Evolutionary conservation across 2,113 vertebrate species (phyloP), one percentile per base, ranked within the genome.

Genomic region (Harpagus bidentatus): DNA sequence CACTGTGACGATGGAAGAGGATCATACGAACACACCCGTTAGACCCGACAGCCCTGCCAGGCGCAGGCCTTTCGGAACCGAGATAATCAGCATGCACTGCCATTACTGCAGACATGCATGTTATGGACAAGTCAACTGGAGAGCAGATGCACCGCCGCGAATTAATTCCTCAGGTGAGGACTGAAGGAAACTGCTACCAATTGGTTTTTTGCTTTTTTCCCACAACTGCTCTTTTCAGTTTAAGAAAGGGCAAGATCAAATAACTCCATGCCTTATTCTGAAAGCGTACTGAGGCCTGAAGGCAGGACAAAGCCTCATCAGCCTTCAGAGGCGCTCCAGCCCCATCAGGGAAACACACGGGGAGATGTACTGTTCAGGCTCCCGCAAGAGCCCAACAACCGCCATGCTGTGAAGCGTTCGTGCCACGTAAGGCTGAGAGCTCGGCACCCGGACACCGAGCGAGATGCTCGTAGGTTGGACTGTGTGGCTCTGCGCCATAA

Each of bases 21-120:
- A 63, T 16, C 2, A 0, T 6, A n/a, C 1, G 9, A 43, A 43
- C 5, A 1, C 29, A 16, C 4, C 26, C 3, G 0, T 65, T 22
- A 47, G 55, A 53, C 25, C 20, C 1, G 16, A 36, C 1, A 18
- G 38, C 52, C 16, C 48, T 28, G 29, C 28, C 59, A 32, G 15
- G 36, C 14, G 1, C 45, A 28, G 28, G 63, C 40, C 63, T 48
- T 76, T 62, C 13, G 7, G 43, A 91, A 83, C 28, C 3, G 0
- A 34, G 31, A 29, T 8, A 8, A 31, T 15, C 34, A 11, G 26
- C 38, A 17, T 4, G 28, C 72, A 21, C 48, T 0, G 1, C 52
- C 17, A 3, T 10, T 67, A 38, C 71, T 42, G 34, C 66, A 59
- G 76, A 40, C 16, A 2, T 3, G 29, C 52, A 11, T 14, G 1